These are phyloP conservation scores for Eupithecia insigniata DNA, from an alignment of 2,888 invertebrate genomes.

Conservation along the genomic window DNA sequence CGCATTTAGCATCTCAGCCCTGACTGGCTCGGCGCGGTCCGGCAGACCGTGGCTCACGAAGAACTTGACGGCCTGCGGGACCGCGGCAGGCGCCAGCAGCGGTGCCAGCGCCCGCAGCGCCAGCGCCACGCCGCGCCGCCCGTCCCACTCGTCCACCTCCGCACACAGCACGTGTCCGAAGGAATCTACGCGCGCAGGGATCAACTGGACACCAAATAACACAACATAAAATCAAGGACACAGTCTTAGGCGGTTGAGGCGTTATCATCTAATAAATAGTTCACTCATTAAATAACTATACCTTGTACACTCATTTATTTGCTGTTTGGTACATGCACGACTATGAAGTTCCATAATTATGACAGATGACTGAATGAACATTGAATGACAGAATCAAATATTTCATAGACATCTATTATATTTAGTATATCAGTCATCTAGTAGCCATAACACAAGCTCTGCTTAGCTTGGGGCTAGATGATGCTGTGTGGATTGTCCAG, in stretches of 20 bases:
- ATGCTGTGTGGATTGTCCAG: too few relatives aligned
- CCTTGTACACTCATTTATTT: too few relatives aligned
- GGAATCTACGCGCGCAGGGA: slow-evolving; percentile 93
- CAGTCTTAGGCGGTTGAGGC: background rate
- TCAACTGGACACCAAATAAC: slow-evolving; percentile 78
- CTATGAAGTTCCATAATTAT: too few relatives aligned
- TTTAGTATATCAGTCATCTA: too few relatives aligned
- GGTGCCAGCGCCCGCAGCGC: slow-evolving; percentile 92
- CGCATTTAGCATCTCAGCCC: slow-evolving; percentile 96
- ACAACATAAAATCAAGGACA: background rate
- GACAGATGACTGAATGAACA: too few relatives aligned
- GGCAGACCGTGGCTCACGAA: slow-evolving; percentile 94
- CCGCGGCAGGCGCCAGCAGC: slow-evolving; percentile 86
- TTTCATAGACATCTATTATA: too few relatives aligned
- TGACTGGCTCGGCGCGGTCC: slow-evolving; percentile 92
- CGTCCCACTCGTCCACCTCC: slow-evolving; percentile 95
- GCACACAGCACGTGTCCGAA: slow-evolving; percentile 95
- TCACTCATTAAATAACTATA: background rate
- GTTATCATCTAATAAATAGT: background rate
- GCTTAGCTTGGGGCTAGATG: too few relatives aligned
- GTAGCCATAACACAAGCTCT: too few relatives aligned
- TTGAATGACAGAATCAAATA: too few relatives aligned
- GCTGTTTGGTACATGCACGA: too few relatives aligned
- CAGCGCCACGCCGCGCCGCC: slow-evolving; percentile 94
- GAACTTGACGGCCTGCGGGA: slow-evolving; percentile 89